Percentiles rank a stretch among this genome's conserved stretches.
phyloP scores from a whole-genome alignment of 2,113 vertebrate species.

The Burhinus oedicnemus region DNA sequence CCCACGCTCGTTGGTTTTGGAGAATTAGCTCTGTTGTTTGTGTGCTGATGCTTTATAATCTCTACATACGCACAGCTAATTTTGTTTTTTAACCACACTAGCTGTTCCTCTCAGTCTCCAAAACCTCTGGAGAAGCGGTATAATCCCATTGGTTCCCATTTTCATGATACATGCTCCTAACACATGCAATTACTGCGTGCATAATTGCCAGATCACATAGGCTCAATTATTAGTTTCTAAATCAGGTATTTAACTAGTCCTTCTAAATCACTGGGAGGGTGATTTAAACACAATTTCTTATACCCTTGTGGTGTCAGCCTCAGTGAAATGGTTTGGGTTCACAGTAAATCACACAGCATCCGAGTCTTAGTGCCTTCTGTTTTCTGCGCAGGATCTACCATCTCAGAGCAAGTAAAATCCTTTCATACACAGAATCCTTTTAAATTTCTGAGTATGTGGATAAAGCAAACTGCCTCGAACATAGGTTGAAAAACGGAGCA shows the following conservation, averaged over 20 bases:
- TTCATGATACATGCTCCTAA: conserved; percentile 1
- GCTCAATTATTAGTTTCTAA: conserved; percentile 40
- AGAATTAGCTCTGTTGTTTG: not conserved
- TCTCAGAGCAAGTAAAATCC: not conserved
- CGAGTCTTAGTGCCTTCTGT: not conserved
- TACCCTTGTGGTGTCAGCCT: not conserved
- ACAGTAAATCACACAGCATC: not conserved
- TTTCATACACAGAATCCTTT: not conserved
- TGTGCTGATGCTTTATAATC: not conserved
- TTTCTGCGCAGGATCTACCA: not conserved
- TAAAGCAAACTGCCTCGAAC: not conserved
- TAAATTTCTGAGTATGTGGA: not conserved
- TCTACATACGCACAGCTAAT: not conserved
- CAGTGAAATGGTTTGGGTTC: not conserved
- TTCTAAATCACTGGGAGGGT: not conserved
- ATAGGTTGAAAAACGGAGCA: not conserved
- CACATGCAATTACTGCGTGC: not conserved
- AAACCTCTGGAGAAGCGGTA: not conserved
- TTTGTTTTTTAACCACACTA: not conserved
- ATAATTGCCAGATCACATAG: not conserved
- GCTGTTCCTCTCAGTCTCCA: not conserved
- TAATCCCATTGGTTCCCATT: conserved; percentile 21
- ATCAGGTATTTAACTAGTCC: conserved; percentile 25
- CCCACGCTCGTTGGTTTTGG: not conserved
- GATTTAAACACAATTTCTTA: conserved; percentile 1